These are phyloP conservation scores for Phasianus colchicus DNA, from an alignment of 2,113 vertebrate species.

Conservation along the genomic window DNA sequence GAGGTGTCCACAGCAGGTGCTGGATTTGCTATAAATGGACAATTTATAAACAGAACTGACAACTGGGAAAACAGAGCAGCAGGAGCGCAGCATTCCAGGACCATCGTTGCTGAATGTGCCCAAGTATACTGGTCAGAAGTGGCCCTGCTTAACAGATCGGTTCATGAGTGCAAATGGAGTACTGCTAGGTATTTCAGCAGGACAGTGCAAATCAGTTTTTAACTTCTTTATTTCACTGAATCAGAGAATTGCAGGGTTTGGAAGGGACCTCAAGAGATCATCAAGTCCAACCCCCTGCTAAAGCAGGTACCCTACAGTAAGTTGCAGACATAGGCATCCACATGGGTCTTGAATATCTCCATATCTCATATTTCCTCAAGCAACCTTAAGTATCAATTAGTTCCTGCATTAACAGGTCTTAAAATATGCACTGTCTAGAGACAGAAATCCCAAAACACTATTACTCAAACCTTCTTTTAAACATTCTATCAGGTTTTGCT, in stretches of 20 bases:
- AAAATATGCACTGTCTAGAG: neutral
- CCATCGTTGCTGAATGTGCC: constrained; percentile 37
- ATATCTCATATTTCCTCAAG: neutral
- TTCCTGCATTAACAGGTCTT: neutral
- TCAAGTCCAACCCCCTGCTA: too few relatives aligned
- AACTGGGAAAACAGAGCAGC: constrained; percentile 82
- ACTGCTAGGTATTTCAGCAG: constrained; percentile 13
- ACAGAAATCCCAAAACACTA: neutral
- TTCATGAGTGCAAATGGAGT: neutral
- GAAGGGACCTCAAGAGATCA: too few relatives aligned
- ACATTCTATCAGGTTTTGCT: neutral
- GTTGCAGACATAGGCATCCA: too few relatives aligned
- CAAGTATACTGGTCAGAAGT: constrained; percentile 1
- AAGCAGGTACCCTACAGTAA: too few relatives aligned
- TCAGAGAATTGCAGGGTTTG: too few relatives aligned
- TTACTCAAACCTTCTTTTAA: neutral
- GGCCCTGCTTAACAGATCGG: constrained; percentile 13
- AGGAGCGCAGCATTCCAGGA: constrained; percentile 70
- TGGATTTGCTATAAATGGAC: constrained; percentile 82
- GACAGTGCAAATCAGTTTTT: neutral
- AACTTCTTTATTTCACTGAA: neutral
- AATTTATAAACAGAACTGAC: constrained; percentile 84
- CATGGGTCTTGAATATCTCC: too few relatives aligned
- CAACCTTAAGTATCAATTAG: neutral
- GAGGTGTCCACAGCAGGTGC: constrained; percentile 81